Evolutionary conservation across 2,888 invertebrate species (phyloP).

Genomic region (Tetragonula carbonaria): DNA sequence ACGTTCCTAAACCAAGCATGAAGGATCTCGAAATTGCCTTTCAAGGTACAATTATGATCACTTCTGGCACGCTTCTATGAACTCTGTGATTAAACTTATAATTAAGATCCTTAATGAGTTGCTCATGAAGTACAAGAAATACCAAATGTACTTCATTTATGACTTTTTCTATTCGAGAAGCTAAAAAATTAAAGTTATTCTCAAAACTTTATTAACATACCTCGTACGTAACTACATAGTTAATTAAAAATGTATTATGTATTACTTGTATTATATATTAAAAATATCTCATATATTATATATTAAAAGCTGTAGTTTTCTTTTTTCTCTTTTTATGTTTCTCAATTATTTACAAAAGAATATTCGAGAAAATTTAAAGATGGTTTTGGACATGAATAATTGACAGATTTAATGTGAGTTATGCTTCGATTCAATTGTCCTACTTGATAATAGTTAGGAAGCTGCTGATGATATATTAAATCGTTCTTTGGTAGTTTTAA

Average conservation of each 20-base stretch:
- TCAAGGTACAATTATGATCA: conserved; percentile 86
- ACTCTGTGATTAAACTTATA: too few relatives aligned
- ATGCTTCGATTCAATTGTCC: background rate
- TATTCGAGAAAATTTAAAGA: background rate
- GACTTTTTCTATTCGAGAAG: background rate
- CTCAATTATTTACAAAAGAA: background rate
- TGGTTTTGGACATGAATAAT: background rate
- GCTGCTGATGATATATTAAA: conserved; percentile 1
- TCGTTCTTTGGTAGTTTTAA: background rate
- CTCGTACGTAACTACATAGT: background rate
- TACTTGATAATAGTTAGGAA: background rate
- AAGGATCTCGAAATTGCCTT: conserved; percentile 91
- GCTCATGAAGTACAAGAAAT: background rate
- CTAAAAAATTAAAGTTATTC: background rate
- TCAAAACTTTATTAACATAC: background rate
- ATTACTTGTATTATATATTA: background rate
- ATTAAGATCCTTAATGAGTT: background rate
- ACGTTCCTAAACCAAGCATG: conserved; percentile 89
- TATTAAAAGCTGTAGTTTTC: background rate
- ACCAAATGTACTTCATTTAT: background rate
- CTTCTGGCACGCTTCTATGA: background rate
- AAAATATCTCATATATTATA: background rate
- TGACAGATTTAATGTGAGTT: background rate
- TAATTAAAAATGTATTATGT: background rate
- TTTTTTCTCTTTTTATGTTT: background rate